Conservation (phyloP, 2,797 vertebrate species). For the Pipistrellus kuhlii region DNA sequence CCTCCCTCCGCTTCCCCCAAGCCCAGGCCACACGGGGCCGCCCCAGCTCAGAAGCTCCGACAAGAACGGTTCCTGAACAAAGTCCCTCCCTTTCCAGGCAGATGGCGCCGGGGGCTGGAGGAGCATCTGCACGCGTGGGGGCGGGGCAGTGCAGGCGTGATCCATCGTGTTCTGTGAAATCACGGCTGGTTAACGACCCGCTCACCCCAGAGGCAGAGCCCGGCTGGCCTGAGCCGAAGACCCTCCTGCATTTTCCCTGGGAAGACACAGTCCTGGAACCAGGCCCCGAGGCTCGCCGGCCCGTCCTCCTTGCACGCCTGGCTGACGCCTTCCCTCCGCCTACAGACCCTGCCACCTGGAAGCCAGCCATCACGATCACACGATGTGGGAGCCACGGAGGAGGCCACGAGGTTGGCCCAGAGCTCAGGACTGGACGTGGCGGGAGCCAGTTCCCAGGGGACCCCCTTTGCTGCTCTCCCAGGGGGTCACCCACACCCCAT, state of each 20-base stretch:
- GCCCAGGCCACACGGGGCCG: not conserved
- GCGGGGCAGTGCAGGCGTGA: no score
- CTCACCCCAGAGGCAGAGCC: no score
- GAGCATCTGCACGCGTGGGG: not conserved
- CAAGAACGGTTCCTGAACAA: accelerated
- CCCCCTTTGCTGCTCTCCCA: no score
- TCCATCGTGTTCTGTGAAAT: not conserved
- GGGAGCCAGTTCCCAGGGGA: no score
- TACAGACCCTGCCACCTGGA: accelerated
- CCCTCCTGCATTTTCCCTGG: not conserved
- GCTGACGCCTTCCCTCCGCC: not conserved
- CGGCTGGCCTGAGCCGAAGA: no score
- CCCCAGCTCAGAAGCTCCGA: no score
- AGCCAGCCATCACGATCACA: accelerated
- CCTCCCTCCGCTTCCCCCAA: no score
- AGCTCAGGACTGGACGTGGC: not conserved
- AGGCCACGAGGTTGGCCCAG: not conserved
- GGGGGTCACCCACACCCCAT: not conserved
- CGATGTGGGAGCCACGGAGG: not conserved
- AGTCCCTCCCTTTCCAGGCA: not conserved
- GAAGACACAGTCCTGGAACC: not conserved
- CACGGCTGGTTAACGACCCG: no score
- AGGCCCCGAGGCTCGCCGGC: no score
- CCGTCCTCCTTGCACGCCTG: not conserved
- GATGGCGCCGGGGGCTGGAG: not conserved